Percentiles rank a stretch among this genome's conserved stretches.
Evolutionary conservation across 2,888 invertebrate species (phyloP).

Genomic region (Schizaphis graminum): DNA sequence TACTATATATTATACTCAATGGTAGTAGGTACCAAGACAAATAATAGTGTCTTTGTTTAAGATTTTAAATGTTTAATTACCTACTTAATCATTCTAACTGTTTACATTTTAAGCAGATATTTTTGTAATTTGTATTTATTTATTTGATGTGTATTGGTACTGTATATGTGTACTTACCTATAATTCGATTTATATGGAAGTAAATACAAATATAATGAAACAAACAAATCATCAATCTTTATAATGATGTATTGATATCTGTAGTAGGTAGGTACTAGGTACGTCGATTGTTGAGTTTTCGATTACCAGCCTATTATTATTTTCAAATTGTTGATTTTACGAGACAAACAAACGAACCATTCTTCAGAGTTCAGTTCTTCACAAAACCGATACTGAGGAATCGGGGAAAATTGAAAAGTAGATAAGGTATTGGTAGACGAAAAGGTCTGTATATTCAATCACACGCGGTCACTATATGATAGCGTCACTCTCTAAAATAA

Average conservation of each 20-base stretch:
- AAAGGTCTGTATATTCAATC: neutral
- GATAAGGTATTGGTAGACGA: neutral
- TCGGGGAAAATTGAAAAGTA: neutral
- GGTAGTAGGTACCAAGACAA: neutral
- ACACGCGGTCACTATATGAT: neutral
- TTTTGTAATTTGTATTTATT: neutral
- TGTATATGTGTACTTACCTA: neutral
- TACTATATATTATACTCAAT: too few species aligned
- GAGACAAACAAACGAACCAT: neutral
- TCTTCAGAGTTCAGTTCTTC: too few species aligned
- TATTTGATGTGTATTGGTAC: neutral
- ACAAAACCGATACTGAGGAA: neutral
- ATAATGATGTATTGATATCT: neutral
- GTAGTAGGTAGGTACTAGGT: neutral
- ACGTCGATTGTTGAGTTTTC: neutral
- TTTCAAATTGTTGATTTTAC: neutral
- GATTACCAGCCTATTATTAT: neutral
- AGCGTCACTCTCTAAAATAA: neutral
- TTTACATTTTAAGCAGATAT: neutral
- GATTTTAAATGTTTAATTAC: neutral
- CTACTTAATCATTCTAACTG: neutral
- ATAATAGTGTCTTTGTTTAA: neutral
- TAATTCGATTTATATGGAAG: neutral
- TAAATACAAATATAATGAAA: neutral
- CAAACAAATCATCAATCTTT: slow-evolving; percentile 32